phyloP scores from a whole-genome alignment of 2,113 vertebrate genomes.

The Numenius arquata region DNA sequence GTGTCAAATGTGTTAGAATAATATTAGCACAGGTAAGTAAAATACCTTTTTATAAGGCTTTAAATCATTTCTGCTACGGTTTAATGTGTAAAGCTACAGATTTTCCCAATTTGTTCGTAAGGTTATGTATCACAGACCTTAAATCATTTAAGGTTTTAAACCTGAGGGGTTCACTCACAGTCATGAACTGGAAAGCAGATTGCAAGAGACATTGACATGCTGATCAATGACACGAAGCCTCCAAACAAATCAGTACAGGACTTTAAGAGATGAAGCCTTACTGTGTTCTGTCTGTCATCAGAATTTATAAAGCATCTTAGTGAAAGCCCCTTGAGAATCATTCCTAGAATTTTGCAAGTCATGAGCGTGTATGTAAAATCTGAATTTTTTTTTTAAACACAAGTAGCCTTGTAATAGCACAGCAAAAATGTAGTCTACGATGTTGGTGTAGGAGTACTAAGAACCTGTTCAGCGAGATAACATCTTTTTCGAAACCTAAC shows the following conservation, averaged over 20 bases:
- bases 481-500: conserved; percentile 4
- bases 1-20: conserved; percentile 47
- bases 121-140: conserved; percentile 37
- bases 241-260: conserved; percentile 56
- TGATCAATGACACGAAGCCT: conserved; percentile 50
- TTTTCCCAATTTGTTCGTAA: conserved; percentile 34
- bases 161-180: conserved; percentile 49
- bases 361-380: conserved; percentile 58
- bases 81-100: conserved; percentile 53
- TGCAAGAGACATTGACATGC: conserved; percentile 42
- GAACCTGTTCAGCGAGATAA: neutral
- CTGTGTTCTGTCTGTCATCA: conserved; percentile 54
- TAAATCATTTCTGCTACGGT: conserved; percentile 25
- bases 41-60: conserved; percentile 46
- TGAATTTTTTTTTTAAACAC: neutral
- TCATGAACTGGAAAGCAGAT: conserved; percentile 36
- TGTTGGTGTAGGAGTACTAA: neutral
- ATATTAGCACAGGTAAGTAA: conserved; percentile 42
- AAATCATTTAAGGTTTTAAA: conserved; percentile 48
- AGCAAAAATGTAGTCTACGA: neutral
- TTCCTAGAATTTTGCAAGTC: conserved; percentile 68
- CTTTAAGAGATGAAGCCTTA: conserved; percentile 42
- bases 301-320: conserved; percentile 63
- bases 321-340: conserved; percentile 59
- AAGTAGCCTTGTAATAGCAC: conserved; percentile 10